A percentile compares a stretch with the other conserved stretches of the same genome.
These are phyloP conservation scores for Drosophila anomelani DNA, from an alignment of 2,888 invertebrate species.

Conservation along the genomic window DNA sequence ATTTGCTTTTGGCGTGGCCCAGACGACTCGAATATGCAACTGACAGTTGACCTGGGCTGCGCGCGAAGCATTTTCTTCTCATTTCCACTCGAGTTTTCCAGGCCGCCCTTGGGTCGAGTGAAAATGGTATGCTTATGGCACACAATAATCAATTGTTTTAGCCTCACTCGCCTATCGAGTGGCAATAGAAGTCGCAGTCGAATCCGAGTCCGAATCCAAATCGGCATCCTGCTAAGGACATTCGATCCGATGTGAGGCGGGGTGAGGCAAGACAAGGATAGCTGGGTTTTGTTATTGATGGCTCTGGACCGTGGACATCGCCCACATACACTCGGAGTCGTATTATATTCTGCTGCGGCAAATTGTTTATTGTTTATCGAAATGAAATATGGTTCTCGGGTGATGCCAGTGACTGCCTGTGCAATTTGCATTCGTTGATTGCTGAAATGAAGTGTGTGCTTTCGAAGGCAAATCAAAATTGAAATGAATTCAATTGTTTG, in stretches of 20 bases:
- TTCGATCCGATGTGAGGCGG: conserved; percentile 15
- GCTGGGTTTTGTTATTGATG: conserved; percentile 67
- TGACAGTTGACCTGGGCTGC: conserved; percentile 61
- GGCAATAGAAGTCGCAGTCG: conserved; percentile 37
- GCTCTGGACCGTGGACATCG: conserved; percentile 15
- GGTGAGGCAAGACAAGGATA: conserved; percentile 7
- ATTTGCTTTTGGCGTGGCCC: conserved; percentile 67
- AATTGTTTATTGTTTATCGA: conserved; percentile 76
- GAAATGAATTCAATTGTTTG: conserved; percentile 23
- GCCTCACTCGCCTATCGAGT: conserved; percentile 46
- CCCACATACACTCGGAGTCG: conserved; percentile 2
- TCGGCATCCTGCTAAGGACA: conserved; percentile 23
- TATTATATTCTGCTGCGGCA: conserved; percentile 51
- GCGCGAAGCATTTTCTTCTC: conserved; percentile 44
- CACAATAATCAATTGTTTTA: conserved; percentile 79
- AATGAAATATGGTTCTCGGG: conserved; percentile 57
- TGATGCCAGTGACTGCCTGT: conserved; percentile 8
- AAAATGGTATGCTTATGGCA: conserved; percentile 69
- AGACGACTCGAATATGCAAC: conserved; percentile 53
- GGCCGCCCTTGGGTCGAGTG: conserved; percentile 20
- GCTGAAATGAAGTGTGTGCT: conserved; percentile 56
- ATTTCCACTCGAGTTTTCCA: conserved; percentile 43
- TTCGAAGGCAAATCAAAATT: conserved; percentile 36
- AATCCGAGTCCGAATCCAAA: background rate
- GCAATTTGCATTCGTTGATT: conserved; percentile 75